These are phyloP conservation scores for Erannis defoliaria DNA, from an alignment of 2,888 invertebrate species.

Conservation along the genomic window DNA sequence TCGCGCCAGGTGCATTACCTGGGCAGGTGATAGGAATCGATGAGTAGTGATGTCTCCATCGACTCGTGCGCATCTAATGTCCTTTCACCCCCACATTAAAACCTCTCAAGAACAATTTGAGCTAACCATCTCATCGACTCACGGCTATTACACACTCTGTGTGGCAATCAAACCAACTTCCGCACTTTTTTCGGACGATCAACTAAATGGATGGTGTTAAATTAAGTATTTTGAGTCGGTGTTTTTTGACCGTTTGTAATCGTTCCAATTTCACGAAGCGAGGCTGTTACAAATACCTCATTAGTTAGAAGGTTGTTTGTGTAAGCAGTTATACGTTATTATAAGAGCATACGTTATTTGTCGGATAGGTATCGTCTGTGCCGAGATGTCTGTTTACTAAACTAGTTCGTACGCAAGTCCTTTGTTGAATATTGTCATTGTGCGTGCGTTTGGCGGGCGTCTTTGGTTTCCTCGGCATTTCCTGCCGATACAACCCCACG, in stretches of 20 bases:
- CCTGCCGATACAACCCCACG: conserved; percentile 63
- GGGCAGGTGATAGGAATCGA: conserved; percentile 70
- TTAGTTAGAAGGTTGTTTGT: conserved; percentile 45
- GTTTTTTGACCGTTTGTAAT: conserved; percentile 50
- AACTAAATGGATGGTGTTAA: conserved; percentile 73
- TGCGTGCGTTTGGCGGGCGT: conserved; percentile 65
- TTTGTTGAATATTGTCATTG: conserved; percentile 71
- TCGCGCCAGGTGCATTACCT: conserved; percentile 64
- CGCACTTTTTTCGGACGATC: conserved; percentile 62
- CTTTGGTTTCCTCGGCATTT: conserved; percentile 74
- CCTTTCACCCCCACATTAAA: conserved; percentile 62
- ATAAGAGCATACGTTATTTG: conserved; percentile 36
- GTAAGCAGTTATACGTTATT: too few relatives aligned
- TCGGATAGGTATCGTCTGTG: conserved; percentile 27
- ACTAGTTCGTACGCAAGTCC: conserved; percentile 53
- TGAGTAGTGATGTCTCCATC: conserved; percentile 67
- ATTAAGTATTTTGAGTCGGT: conserved; percentile 69
- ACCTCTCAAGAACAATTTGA: conserved; percentile 59
- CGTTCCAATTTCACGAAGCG: conserved; percentile 46
- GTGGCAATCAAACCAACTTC: conserved; percentile 68
- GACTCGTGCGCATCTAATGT: conserved; percentile 78
- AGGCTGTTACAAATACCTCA: conserved; percentile 44
- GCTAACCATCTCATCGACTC: conserved; percentile 53
- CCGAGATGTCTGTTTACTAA: conserved; percentile 59
- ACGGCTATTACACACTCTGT: conserved; percentile 60